Evolutionary conservation across 2,113 vertebrate genomes (phyloP), one percentile per base, ranked within the genome.

Genomic region (Eleginops maclovinus): DNA sequence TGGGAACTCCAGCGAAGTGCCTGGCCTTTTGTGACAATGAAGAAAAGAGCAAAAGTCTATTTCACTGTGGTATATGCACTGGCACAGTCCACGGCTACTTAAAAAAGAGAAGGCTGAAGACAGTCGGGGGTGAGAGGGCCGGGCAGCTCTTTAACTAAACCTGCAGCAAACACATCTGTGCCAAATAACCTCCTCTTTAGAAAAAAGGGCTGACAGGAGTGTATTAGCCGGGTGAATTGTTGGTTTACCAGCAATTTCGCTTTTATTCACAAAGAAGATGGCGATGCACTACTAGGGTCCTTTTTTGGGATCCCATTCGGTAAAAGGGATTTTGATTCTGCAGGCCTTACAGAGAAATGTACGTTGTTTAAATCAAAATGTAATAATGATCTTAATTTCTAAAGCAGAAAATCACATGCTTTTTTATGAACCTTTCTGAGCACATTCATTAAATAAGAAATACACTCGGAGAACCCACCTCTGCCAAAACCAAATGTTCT

Each of bases 1-100:
- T 90, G 91, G 90, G 91, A 91, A 91, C 91, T 92, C 90, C 88
- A 85, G 84, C 87, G 86, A 92, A 93, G 90, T 92, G 91, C 84
- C 91, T 91, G 91, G 91, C 93, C 93, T 94, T 94, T 94, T 94
- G 92, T 94, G 85, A 89, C 90, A 91, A 90, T 83, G 85, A 94
- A 93, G 92, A 94, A 93, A 94, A 92, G 92, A 84, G 86, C 90
- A 91, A 82, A 90, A 92, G 91, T 92, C 89, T 89, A 90, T 94
- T 93, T 93, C 73, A 63, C 69, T 41, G 85, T 59, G 86, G 85
- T 89, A 87, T 93, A 91, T 91, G 91, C 86, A 86, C 89, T 88
- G 86, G 87, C 93, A 90, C 87, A 83, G 77, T 81, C 86, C 89
- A 84, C 80, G 87, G 81, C 89, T 89, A 89, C 87, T 89, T 89